These are phyloP conservation scores for Latrodectus hesperus DNA, from an alignment of 2,888 invertebrate species.

Conservation along the genomic window DNA sequence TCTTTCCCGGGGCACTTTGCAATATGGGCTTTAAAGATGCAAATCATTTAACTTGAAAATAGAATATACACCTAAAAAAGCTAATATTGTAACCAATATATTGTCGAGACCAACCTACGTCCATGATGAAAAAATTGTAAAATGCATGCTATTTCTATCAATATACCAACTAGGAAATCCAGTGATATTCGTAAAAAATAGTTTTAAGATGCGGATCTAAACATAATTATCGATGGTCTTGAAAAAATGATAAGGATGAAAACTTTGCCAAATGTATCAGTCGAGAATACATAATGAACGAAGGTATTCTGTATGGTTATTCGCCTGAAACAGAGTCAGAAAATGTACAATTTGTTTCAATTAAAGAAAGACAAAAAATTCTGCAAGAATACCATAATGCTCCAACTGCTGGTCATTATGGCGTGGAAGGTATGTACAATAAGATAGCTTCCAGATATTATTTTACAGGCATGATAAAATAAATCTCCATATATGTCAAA, in stretches of 20 bases:
- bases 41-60: background rate
- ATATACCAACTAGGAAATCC: background rate
- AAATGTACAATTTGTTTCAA: background rate
- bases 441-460: background rate
- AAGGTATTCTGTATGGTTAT: background rate
- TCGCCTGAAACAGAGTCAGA: background rate
- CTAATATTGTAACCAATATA: background rate
- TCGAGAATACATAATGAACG: background rate
- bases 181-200: background rate
- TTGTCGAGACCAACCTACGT: background rate
- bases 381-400: background rate
- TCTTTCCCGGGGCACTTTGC: background rate
- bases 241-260: background rate
- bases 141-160: background rate
- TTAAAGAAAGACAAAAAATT: background rate
- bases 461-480: background rate
- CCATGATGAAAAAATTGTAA: background rate
- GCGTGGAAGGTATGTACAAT: background rate
- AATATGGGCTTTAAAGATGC: slow-evolving; percentile 4
- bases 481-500: background rate
- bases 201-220: background rate
- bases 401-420: background rate
- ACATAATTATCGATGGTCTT: background rate
- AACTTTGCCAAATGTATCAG: background rate
- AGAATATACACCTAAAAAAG: slow-evolving; percentile 5